A percentile compares a stretch with the other conserved stretches of the same genome.
Evolutionary conservation across 2,797 vertebrate species (phyloP).

Genomic region (Eidolon dupreanum): DNA sequence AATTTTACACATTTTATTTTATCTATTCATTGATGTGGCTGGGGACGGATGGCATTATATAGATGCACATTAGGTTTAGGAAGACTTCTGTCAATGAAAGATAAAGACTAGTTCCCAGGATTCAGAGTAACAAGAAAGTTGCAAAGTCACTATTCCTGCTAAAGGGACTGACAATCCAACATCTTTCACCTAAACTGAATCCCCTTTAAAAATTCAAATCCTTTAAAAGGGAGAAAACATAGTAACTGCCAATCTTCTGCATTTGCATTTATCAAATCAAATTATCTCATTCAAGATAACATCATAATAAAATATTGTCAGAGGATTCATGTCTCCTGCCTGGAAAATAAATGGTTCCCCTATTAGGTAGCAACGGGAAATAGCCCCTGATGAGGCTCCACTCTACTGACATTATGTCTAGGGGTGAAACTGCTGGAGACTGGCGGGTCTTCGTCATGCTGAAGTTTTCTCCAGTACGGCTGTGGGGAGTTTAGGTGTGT

Average conservation of each 20-base stretch:
- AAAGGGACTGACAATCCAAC: neutral
- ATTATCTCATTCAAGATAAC: conserved; percentile 71
- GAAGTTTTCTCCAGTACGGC: neutral
- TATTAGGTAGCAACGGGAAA: conserved; percentile 68
- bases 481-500: conserved; percentile 19
- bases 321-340: conserved; percentile 69
- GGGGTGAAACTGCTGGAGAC: neutral
- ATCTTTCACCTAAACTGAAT: neutral
- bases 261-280: conserved; percentile 72
- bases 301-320: conserved; percentile 70
- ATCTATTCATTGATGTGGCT: neutral
- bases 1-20: neutral
- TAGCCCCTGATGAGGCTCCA: conserved; percentile 51
- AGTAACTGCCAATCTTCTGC: conserved; percentile 59
- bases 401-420: conserved; percentile 68
- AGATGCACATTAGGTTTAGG: neutral
- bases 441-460: neutral
- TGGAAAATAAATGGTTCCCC: conserved; percentile 66
- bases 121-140: neutral
- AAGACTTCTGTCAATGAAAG: neutral
- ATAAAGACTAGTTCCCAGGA: neutral
- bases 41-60: neutral
- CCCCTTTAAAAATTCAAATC: conserved; percentile 23
- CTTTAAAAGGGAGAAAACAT: conserved; percentile 57
- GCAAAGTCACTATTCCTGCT: neutral